These are phyloP conservation scores for Sicus ferrugineus DNA, from an alignment of 2,888 invertebrate genomes.

Conservation along the genomic window DNA sequence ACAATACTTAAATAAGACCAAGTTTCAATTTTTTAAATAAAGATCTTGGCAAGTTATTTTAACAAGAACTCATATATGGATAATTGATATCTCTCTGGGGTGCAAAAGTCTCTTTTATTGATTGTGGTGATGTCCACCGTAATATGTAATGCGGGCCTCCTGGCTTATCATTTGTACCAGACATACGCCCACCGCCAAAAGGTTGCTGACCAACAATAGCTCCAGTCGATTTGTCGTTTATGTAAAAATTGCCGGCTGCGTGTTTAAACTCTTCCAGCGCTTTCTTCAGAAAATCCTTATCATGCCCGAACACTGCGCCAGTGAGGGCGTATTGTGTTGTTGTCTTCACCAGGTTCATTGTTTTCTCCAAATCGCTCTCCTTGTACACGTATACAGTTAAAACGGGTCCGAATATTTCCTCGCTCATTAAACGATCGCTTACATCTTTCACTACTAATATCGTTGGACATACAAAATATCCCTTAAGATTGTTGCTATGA, in stretches of 20 bases:
- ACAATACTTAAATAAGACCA: no score
- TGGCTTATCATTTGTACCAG: slow-evolving; percentile 98
- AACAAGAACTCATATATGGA: slow-evolving; percentile 75
- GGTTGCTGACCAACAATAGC: slow-evolving; percentile 98
- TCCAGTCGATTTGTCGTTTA: slow-evolving; percentile 98
- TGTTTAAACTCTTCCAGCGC: slow-evolving; percentile 82
- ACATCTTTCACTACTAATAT: slow-evolving; percentile 86
- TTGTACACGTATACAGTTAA: slow-evolving; percentile 88
- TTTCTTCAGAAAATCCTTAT: slow-evolving; percentile 75
- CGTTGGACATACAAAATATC: slow-evolving; percentile 94
- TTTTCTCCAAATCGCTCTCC: slow-evolving; percentile 73
- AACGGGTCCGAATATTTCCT: slow-evolving; percentile 97
- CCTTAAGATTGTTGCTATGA: slow-evolving; percentile 77
- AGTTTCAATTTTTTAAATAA: no score
- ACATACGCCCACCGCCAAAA: slow-evolving; percentile 93
- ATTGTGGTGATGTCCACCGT: slow-evolving; percentile 90
- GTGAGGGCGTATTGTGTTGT: slow-evolving; percentile 91
- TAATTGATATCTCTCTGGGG: slow-evolving; percentile 82
- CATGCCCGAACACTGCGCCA: slow-evolving; percentile 89
- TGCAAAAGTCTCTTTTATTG: slow-evolving; percentile 90
- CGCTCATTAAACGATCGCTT: slow-evolving; percentile 80
- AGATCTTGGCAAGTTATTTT: neutral
- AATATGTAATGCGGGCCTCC: slow-evolving; percentile 93
- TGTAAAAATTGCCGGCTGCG: slow-evolving; percentile 94
- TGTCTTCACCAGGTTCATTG: slow-evolving; percentile 75